These are phyloP conservation scores for Nasonia giraulti DNA, from an alignment of 1,140 invertebrate genomes.

Conservation along the genomic window DNA sequence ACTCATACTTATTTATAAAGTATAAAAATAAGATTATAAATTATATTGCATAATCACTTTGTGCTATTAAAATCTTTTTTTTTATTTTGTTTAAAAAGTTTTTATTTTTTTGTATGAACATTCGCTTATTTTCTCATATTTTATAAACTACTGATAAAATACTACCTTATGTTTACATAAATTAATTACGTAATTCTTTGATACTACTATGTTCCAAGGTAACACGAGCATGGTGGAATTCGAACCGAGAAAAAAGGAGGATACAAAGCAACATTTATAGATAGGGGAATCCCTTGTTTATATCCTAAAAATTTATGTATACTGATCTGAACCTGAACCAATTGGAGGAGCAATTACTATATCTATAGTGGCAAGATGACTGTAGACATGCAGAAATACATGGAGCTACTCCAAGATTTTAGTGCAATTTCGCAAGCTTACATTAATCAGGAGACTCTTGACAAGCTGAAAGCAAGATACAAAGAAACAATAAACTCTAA, in stretches of 20 bases:
- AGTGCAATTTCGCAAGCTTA: constrained; percentile 11
- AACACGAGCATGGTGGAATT: background rate
- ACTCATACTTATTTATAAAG: no score
- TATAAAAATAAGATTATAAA: no score
- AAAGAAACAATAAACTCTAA: constrained; percentile 57
- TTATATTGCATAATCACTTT: no score
- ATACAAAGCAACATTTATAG: background rate
- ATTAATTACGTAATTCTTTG: no score
- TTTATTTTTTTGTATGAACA: no score
- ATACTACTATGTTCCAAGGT: no score
- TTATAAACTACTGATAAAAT: no score
- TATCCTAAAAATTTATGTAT: background rate
- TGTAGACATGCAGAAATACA: constrained; percentile 4
- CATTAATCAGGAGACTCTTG: constrained; percentile 42
- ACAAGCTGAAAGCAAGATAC: constrained; percentile 58
- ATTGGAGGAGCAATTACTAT: background rate
- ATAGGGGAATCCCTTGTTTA: constrained; percentile 14
- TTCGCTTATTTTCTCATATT: no score
- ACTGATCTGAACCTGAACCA: background rate
- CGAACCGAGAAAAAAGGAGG: background rate
- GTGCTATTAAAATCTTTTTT: no score
- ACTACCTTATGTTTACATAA: no score
- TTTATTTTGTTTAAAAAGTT: no score
- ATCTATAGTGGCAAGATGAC: constrained; percentile 12
- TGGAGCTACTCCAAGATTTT: background rate